Percentiles rank a stretch among this genome's conserved stretches.
Conservation (phyloP, 1,140 invertebrate genomes). For the Caenorhabditis inopinata region DNA sequence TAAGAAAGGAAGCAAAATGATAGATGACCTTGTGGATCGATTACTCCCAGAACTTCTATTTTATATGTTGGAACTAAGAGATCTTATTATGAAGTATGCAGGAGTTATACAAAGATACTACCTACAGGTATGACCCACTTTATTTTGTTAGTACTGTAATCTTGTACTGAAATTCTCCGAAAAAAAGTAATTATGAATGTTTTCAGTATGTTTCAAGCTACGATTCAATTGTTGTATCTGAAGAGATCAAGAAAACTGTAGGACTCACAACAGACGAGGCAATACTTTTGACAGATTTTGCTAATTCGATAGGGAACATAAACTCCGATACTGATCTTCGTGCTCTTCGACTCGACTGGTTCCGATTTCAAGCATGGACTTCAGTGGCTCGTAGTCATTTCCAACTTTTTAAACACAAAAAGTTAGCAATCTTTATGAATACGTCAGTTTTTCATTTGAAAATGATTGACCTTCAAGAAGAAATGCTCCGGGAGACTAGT, state of each 20-base stretch:
- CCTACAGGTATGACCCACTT: constrained; percentile 74
- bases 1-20: constrained; percentile 68
- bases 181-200: not conserved
- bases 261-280: constrained; percentile 41
- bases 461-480: constrained; percentile 97
- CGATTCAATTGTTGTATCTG: constrained; percentile 86
- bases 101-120: constrained; percentile 97
- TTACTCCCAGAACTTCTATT: constrained; percentile 95
- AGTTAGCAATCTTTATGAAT: constrained; percentile 87
- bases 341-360: constrained; percentile 92
- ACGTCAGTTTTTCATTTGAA: constrained; percentile 94
- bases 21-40: constrained; percentile 68
- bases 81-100: constrained; percentile 73
- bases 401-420: constrained; percentile 80
- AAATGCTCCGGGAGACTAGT: constrained; percentile 91
- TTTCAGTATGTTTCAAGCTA: constrained; percentile 74
- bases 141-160: not conserved
- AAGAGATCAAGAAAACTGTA: constrained; percentile 74
- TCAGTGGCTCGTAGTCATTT: constrained; percentile 81
- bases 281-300: constrained; percentile 42
- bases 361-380: constrained; percentile 86
- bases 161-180: no score
- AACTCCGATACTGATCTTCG: constrained; percentile 70
- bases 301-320: constrained; percentile 6
- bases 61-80: constrained; percentile 90